Conservation (phyloP, 2,113 vertebrate species). For the Paramisgurnus dabryanus region DNA sequence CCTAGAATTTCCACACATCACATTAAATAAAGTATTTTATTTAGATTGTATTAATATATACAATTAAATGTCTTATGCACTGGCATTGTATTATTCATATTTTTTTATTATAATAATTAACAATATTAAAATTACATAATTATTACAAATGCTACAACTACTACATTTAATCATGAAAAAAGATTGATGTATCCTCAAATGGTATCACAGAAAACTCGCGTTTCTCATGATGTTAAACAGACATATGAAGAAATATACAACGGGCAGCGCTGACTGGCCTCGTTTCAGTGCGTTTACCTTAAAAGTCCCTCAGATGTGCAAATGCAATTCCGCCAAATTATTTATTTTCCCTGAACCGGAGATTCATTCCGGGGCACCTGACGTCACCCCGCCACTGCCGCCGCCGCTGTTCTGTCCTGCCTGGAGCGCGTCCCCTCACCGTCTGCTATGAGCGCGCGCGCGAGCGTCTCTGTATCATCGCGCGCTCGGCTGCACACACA, state of each 20-base stretch:
- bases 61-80: too few relatives aligned
- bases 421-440: slow-evolving; percentile 13
- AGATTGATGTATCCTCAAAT: too few relatives aligned
- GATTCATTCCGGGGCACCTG: slow-evolving; percentile 39
- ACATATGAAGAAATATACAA: background rate
- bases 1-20: too few relatives aligned
- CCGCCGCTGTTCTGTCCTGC: slow-evolving; percentile 1
- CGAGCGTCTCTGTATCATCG: slow-evolving; percentile 5
- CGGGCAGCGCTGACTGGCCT: background rate
- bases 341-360: slow-evolving; percentile 29
- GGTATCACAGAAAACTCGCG: too few relatives aligned
- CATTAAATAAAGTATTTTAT: too few relatives aligned
- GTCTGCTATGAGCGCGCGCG: background rate
- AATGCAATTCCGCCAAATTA: slow-evolving; percentile 39
- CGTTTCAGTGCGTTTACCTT: slow-evolving; percentile 7
- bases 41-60: too few relatives aligned
- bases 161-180: too few relatives aligned
- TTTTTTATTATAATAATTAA: too few relatives aligned
- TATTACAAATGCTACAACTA: too few relatives aligned
- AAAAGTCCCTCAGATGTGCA: slow-evolving; percentile 17
- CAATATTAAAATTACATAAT: too few relatives aligned
- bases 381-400: slow-evolving; percentile 28
- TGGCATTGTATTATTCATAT: too few relatives aligned
- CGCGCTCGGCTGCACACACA: slow-evolving; percentile 44
- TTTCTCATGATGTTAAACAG: too few relatives aligned